Evolutionary conservation across 2,888 invertebrate genomes (phyloP), one percentile per base, ranked within the genome.

Genomic region (Synanthedon andrenaeformis): DNA sequence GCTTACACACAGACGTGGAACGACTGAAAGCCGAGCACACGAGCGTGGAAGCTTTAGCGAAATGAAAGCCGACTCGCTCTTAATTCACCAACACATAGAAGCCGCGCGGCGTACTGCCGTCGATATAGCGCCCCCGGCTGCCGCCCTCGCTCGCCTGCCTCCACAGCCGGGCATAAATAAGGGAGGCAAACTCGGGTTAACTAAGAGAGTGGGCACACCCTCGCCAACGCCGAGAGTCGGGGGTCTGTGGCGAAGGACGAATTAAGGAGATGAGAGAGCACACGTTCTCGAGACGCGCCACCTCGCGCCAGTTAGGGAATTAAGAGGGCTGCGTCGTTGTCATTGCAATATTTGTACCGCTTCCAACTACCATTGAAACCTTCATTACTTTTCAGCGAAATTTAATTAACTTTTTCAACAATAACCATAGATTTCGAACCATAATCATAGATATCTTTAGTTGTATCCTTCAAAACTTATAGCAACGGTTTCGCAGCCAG

Each of bases 201-300:
- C 81, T 56, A 78, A 82, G 85, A 81, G 82, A 81, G 75, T 73
- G 79, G 76, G 76, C 76, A 71, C 70, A 76, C 82, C 79, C 76
- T 66, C 69, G 67, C 71, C 77, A 72, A 68, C 69, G 76, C 74
- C 74, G 75, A 74, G 81, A 77, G 82, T 72, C 74, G 79, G 86
- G 85, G 85, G 85, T 85, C 73, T 85, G 85, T 75, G 84, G 84
- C 85, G 87, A 86, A 86, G 87, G 87, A 86, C 87, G 84, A 87
- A 85, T 85, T 87, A 86, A 87, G 87, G 86, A 87, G 87, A 86
- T 85, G 85, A 85, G 85, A 85, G 84, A 86, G 85, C 82, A 81
- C 81, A 79, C 82, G 81, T 82, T 85, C 84, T 83, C 81, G 82
- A 84, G 84, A 79, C 81, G 77, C 76, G 78, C 78, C 78, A 76